phyloP scores from a whole-genome alignment of 2,797 vertebrate genomes.

The Pangasius larnaudii region DNA sequence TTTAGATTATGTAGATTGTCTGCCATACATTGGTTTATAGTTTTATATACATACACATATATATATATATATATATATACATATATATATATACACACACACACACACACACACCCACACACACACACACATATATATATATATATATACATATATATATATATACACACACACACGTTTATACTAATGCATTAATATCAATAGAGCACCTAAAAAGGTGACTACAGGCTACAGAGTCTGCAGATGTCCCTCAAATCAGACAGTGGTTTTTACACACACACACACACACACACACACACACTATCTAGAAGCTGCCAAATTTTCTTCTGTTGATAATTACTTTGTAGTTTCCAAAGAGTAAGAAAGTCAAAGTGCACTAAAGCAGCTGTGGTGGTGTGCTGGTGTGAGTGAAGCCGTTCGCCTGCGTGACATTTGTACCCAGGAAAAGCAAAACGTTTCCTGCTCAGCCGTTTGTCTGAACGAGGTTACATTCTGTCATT shows the following conservation, averaged over 20 bases:
- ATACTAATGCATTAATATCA: background rate
- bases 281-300: background rate
- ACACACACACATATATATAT: too few relatives aligned
- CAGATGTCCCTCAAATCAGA: background rate
- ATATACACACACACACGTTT: background rate
- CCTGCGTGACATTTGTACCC: conserved; percentile 3
- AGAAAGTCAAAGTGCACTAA: conserved; percentile 3
- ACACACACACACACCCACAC: background rate
- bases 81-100: too few relatives aligned
- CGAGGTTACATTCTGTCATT: conserved; percentile 14
- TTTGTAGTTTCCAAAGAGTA: background rate
- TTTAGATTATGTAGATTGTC: background rate
- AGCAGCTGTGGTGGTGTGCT: background rate
- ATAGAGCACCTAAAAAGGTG: background rate
- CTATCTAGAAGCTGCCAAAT: background rate
- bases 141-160: too few relatives aligned
- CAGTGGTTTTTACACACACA: background rate
- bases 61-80: too few relatives aligned
- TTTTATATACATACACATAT: too few relatives aligned
- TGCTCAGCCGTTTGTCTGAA: conserved; percentile 11
- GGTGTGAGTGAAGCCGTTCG: background rate
- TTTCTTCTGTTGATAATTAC: background rate
- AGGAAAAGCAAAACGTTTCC: conserved; percentile 27
- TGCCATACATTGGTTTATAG: background rate
- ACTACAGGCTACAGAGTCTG: background rate